Conservation (phyloP, 2,797 vertebrate species). For the Rachycentron canadum region DNA sequence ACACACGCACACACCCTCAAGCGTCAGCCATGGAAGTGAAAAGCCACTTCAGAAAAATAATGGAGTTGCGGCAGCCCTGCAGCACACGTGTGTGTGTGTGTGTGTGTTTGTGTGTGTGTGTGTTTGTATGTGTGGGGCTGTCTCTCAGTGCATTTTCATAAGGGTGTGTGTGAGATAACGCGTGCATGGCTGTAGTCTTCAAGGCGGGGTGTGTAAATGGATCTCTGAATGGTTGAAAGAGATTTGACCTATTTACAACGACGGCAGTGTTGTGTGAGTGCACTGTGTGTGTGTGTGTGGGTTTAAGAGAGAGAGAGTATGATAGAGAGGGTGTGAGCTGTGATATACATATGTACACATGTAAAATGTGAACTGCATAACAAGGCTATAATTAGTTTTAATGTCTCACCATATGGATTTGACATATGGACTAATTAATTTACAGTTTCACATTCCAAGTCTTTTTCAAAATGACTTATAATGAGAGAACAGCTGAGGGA, state of each 20-base stretch:
- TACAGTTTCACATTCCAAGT: conserved; percentile 29
- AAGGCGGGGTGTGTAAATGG: neutral
- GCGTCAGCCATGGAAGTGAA: conserved; percentile 69
- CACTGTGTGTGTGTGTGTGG: conserved; percentile 10
- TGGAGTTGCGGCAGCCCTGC: conserved; percentile 61
- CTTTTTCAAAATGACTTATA: neutral
- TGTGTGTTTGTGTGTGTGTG: conserved; percentile 28
- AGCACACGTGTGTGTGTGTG: conserved; percentile 38
- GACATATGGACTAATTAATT: conserved; percentile 52
- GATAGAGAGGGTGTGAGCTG: neutral
- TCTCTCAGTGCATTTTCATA: neutral
- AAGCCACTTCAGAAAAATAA: conserved; percentile 77
- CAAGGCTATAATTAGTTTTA: conserved; percentile 43
- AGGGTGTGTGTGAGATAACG: neutral
- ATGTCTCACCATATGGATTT: conserved; percentile 51
- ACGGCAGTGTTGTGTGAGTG: neutral
- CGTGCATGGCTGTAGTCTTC: conserved; percentile 26
- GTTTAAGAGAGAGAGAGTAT: neutral
- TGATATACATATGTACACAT: conserved; percentile 17
- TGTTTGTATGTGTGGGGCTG: conserved; percentile 12
- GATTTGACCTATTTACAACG: conserved; percentile 56
- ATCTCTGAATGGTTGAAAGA: conserved; percentile 37
- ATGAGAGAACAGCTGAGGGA: neutral
- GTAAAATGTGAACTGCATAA: conserved; percentile 26
- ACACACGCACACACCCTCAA: conserved; percentile 44